Base-by-base conservation (phyloP, 2,113 vertebrate species). In the Alaudala cheleensis region DNA sequence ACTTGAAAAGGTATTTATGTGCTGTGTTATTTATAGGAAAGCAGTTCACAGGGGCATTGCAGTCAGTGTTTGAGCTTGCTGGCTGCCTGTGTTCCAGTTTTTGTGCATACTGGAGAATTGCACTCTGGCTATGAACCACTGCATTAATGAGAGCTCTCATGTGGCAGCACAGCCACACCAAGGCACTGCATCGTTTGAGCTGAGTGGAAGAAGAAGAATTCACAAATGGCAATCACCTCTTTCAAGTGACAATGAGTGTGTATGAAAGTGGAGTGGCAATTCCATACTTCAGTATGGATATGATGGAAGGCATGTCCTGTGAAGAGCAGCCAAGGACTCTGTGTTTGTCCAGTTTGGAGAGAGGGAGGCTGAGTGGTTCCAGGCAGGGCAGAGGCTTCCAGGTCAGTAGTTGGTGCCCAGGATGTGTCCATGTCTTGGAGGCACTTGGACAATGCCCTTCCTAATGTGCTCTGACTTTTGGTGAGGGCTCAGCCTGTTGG, bases 381-480 rank as follows among this genome's bases (percentile, higher is more conserved):
- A 7, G 34, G 37, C 40, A 13, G 25, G 37, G 47, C 17, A 15
- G 64, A 54, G 62, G 14, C n/a, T 42, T 7, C n/a, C n/a, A 19
- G 39, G 34, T 37, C 7, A 3, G 69, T n/a, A 49, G 65, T 71
- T 1, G 1, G 24, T 47, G 39, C 54, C n/a, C 14, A 25, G 13
- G 70, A 69, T 8, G 0, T 22, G 62, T 34, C 40, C 5, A 0
- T 54, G 54, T 31, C 49, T n/a, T 0, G 0, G n/a, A 34, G 21
- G 25, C 34, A 3, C 23, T 76, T 31, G 62, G 42, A 42, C 62
- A 90, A 28, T 56, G n/a, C 31, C 34, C n/a, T 42, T 31, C 14
- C 47, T n/a, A 21, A 42, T 54, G 49, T 16, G 25, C 62, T 77
- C 18, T 4, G 1, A 5, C 25, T 42, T 13, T 1, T 42, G 40